Evolutionary conservation across 2,888 invertebrate genomes (phyloP).

Genomic region (Adela reaumurella): DNA sequence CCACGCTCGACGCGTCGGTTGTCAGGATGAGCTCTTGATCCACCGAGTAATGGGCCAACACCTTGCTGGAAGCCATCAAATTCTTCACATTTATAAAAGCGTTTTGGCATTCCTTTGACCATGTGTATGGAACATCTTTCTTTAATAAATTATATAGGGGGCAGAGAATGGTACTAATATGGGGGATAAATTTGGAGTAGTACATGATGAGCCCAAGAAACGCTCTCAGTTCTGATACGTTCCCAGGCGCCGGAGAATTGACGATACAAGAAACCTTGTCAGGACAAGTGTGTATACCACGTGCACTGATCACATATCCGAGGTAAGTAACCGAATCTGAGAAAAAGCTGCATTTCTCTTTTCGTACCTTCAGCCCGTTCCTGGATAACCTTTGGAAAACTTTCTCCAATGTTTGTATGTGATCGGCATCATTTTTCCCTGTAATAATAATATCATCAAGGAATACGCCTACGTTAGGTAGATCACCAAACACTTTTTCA

Average conservation of each 20-base stretch:
- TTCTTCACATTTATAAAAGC: conserved; percentile 7
- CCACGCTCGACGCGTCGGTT: conserved; percentile 8
- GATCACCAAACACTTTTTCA: too few relatives aligned
- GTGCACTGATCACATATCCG: conserved; percentile 4
- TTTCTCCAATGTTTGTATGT: conserved; percentile 7
- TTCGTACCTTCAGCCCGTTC: conserved; percentile 7
- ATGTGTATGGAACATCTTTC: conserved; percentile 5
- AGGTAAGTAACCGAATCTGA: not conserved
- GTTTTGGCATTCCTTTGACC: conserved; percentile 2
- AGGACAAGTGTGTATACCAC: conserved; percentile 9
- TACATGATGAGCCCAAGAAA: conserved; percentile 13
- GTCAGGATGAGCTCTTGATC: conserved; percentile 8
- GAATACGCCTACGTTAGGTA: too few relatives aligned
- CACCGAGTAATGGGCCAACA: conserved; percentile 9
- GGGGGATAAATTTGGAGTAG: conserved; percentile 10
- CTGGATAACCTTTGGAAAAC: conserved; percentile 9
- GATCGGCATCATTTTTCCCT: conserved; percentile 6
- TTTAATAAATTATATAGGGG: conserved; percentile 9
- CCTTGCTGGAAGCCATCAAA: conserved; percentile 5
- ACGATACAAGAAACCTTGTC: conserved; percentile 11
- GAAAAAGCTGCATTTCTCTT: conserved; percentile 11
- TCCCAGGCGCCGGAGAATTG: conserved; percentile 3
- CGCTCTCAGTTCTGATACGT: too few relatives aligned
- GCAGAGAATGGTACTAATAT: conserved; percentile 9
- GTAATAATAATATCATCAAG: too few relatives aligned